These are phyloP conservation scores for Drosophila micromelanica DNA, from an alignment of 1,140 invertebrate species.

Conservation along the genomic window DNA sequence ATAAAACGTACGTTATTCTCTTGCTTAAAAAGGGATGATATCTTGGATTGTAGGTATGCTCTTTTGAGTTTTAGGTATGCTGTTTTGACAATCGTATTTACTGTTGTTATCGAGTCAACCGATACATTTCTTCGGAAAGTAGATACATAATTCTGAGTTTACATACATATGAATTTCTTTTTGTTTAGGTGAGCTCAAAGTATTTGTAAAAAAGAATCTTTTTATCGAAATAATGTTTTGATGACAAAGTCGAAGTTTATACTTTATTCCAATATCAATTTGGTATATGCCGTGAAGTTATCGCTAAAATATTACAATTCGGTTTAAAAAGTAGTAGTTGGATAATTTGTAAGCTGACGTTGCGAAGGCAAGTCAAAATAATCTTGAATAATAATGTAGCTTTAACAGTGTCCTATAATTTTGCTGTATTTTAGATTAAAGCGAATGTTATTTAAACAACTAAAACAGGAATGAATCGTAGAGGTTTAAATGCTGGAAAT, in stretches of 20 bases:
- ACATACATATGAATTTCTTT: slow-evolving; percentile 16
- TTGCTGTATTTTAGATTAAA: slow-evolving; percentile 41
- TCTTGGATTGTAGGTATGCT: too few species aligned
- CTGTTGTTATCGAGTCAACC: slow-evolving; percentile 3
- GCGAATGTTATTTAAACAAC: slow-evolving; percentile 61
- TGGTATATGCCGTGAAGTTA: too few species aligned
- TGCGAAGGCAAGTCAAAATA: not conserved
- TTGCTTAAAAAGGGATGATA: too few species aligned
- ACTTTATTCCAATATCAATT: too few species aligned
- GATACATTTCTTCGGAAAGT: slow-evolving; percentile 18
- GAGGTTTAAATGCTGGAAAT: slow-evolving; percentile 78
- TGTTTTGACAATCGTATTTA: too few species aligned
- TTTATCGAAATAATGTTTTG: not conserved
- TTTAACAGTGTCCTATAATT: not conserved
- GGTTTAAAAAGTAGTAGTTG: too few species aligned
- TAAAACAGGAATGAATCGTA: slow-evolving; percentile 79
- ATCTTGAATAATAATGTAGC: not conserved
- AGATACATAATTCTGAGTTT: slow-evolving; percentile 61
- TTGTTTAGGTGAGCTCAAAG: slow-evolving; percentile 12
- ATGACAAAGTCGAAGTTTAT: not conserved
- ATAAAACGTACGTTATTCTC: too few species aligned
- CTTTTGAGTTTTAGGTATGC: too few species aligned
- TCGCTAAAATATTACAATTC: too few species aligned
- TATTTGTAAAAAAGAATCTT: not conserved
- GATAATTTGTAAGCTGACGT: too few species aligned